phyloP scores from a whole-genome alignment of 2,888 invertebrate species.

The Calliopum simillimum region DNA sequence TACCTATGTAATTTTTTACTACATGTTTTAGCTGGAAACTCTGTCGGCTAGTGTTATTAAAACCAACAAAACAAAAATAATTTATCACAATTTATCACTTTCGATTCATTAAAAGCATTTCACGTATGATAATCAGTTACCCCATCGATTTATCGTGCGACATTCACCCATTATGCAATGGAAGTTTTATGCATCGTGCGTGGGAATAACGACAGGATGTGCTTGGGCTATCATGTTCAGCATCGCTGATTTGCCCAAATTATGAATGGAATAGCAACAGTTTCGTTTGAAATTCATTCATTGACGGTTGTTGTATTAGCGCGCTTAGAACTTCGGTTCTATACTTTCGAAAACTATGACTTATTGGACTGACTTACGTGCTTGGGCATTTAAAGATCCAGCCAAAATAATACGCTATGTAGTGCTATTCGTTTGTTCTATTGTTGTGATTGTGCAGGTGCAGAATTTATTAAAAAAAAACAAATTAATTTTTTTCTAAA shows the following conservation, averaged over 20 bases:
- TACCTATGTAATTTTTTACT: no score
- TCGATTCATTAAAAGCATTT: neutral
- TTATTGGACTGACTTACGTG: slow-evolving; percentile 61
- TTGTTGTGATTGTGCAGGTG: slow-evolving; percentile 74
- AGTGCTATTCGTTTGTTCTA: slow-evolving; percentile 70
- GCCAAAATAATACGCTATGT: slow-evolving; percentile 71
- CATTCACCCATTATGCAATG: neutral
- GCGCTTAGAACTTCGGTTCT: neutral
- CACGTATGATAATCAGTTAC: neutral
- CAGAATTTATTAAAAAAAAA: neutral
- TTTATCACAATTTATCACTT: slow-evolving; percentile 7
- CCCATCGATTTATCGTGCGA: neutral
- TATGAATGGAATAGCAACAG: neutral
- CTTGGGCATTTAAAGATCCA: slow-evolving; percentile 67
- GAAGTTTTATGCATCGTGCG: slow-evolving; percentile 5
- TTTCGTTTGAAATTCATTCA: slow-evolving; percentile 34
- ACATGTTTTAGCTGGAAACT: no score
- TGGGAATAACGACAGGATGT: slow-evolving; percentile 46
- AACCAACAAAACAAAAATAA: slow-evolving; percentile 6
- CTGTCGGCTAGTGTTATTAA: no score
- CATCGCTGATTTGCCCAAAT: neutral
- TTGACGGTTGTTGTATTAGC: slow-evolving; percentile 12
- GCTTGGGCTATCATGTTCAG: neutral
- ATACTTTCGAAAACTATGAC: slow-evolving; percentile 49
- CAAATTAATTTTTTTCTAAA: no score